Base-by-base conservation (phyloP, 2,888 invertebrate species). In the Thera britannica region DNA sequence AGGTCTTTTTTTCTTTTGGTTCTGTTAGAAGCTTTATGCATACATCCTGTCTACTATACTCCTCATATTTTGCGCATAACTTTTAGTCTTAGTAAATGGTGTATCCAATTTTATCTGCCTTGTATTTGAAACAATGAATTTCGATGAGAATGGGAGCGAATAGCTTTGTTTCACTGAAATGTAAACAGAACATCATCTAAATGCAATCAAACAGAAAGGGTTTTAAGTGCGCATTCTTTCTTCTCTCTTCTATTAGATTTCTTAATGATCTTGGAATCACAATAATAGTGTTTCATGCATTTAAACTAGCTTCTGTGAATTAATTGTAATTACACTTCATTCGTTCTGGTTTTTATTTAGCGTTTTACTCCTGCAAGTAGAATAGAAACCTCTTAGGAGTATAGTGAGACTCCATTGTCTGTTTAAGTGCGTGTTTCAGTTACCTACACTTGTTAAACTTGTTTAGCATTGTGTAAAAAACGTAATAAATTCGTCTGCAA, bases 291-390 rank as follows among this genome's bases (percentile, higher is more conserved):
- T 54, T 54, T 35, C 35, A 7, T 54, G 41, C 23, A 49, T 36
- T 57, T 49, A 44, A 64, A 58, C 63, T 64, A n/a, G 51, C 23
- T 23, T 51, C n/a, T 51, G 51, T 23, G 41, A 41, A 41, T 41
- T 41, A 4, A 51, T 51, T 51, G 51, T 51, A 23, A 51, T 51
- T 51, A 23, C 7, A 23, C 51, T 23, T 51, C 23, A 23, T 6
- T 49, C 6, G 51, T 6, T 51, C 6, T 51, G 6, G 41, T 12
- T 12, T 51, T 51, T 49, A 49, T 23, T 23, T 12, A 23, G 51
- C 23, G 23, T n/a, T 51, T 51, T 51, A 51, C 23, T 51, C 23
- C 51, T 12, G 23, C 51, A 23, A 51, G 51, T 12, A 23, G 23
- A 51, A 49, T n/a, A 51, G 23, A 51, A 23, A 6, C 51, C n/a